Percentiles rank a stretch among this genome's conserved stretches.
phyloP scores from a whole-genome alignment of 2,797 vertebrate species.

The Pelodytes ibericus region DNA sequence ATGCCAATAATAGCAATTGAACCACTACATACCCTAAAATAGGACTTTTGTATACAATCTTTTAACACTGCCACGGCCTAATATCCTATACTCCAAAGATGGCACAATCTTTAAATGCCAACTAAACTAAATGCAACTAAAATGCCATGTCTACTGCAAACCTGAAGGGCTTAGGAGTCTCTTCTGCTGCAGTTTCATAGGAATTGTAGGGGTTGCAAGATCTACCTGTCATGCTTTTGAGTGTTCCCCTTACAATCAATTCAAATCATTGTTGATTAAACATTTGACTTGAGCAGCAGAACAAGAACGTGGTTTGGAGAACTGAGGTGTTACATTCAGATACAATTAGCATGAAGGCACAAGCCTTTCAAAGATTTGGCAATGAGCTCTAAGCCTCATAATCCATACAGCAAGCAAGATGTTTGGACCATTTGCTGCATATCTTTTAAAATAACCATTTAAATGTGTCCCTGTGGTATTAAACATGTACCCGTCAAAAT shows the following conservation, averaged over 20 bases:
- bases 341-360: not conserved
- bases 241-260: not conserved
- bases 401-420: constrained; percentile 30
- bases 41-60: no score
- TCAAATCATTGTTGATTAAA: not conserved
- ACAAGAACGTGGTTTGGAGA: not conserved
- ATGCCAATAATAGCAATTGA: no score
- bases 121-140: no score
- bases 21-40: no score
- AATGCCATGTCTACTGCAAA: not conserved
- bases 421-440: constrained; percentile 25
- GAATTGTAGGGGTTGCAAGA: not conserved
- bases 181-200: no score
- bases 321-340: not conserved
- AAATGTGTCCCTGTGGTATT: constrained; percentile 15
- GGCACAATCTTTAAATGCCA: no score
- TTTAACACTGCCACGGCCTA: no score
- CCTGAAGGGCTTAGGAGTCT: not conserved
- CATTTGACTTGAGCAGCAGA: not conserved
- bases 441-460: constrained; percentile 32
- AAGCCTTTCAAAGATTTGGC: constrained; percentile 14
- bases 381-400: not conserved
- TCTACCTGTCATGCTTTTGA: not conserved
- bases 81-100: no score
- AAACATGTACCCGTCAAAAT: constrained; percentile 59